Percentiles rank a stretch among this genome's conserved stretches.
phyloP scores from a whole-genome alignment of 2,113 vertebrate genomes.

The Oxyura jamaicensis region DNA sequence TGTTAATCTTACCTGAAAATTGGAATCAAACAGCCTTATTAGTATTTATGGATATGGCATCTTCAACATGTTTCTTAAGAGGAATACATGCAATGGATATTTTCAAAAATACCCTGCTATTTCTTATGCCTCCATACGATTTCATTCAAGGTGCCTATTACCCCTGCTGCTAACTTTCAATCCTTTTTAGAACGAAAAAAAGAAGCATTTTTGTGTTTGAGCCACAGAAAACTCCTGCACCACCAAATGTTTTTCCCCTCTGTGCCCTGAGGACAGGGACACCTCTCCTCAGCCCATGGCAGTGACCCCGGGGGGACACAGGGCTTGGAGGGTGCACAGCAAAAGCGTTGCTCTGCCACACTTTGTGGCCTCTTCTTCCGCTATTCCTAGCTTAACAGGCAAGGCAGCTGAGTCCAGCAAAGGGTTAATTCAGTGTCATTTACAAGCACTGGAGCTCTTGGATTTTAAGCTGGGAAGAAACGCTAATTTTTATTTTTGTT shows the following conservation, averaged over 20 bases:
- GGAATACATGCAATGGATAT: constrained; percentile 67
- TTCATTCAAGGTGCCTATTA: constrained; percentile 58
- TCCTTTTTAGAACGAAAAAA: neutral
- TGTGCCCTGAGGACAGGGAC: neutral
- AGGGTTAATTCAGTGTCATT: neutral
- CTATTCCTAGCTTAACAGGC: neutral
- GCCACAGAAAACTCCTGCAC: neutral
- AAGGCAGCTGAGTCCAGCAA: neutral
- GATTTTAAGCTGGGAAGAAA: neutral
- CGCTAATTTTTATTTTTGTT: neutral
- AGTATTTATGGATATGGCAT: constrained; percentile 80
- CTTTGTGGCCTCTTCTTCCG: neutral
- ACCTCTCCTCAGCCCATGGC: rapidly evolving
- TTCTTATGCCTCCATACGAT: constrained; percentile 10
- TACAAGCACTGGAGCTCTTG: neutral
- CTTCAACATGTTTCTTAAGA: constrained; percentile 70
- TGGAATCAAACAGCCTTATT: constrained; percentile 80
- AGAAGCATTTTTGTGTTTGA: neutral
- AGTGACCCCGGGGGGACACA: neutral
- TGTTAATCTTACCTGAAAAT: constrained; percentile 84
- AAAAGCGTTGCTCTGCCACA: neutral
- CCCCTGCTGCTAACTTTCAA: constrained; percentile 18
- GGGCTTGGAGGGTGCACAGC: neutral
- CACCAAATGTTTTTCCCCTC: neutral
- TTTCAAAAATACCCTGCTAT: constrained; percentile 50